phyloP scores from a whole-genome alignment of 2,888 invertebrate species.

The Rotaria sp. region DNA sequence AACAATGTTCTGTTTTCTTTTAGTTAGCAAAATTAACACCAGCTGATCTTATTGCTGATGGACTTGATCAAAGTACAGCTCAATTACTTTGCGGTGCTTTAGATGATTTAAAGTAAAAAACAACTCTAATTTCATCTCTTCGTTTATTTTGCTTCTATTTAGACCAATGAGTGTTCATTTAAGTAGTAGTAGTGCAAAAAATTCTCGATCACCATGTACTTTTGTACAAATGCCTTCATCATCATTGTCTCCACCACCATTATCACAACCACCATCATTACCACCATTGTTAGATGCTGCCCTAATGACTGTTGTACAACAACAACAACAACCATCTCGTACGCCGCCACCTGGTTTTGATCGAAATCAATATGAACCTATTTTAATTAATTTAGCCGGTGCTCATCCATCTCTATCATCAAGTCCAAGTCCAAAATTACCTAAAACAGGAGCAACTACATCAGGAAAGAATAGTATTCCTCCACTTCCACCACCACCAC shows the following conservation, averaged over 20 bases:
- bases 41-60: not conserved
- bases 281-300: not conserved
- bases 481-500: not conserved
- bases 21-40: constrained; percentile 9
- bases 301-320: not conserved
- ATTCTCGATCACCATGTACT: not conserved
- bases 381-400: not conserved
- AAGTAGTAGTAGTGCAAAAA: not conserved
- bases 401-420: not conserved
- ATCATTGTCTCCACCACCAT: not conserved
- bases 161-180: constrained; percentile 4
- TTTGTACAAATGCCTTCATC: not conserved
- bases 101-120: not conserved
- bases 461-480: not conserved
- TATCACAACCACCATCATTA: not conserved
- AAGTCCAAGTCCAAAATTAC: not conserved
- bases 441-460: not conserved
- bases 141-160: not conserved
- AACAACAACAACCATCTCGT: not conserved
- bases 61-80: not conserved
- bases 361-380: not conserved
- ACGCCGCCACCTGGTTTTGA: not conserved
- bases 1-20: not conserved
- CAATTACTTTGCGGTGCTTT: not conserved
- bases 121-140: not conserved